Percentiles rank a stretch among this genome's conserved stretches.
Conservation (phyloP, 2,888 invertebrate genomes). For the Calephelis perditalis region DNA sequence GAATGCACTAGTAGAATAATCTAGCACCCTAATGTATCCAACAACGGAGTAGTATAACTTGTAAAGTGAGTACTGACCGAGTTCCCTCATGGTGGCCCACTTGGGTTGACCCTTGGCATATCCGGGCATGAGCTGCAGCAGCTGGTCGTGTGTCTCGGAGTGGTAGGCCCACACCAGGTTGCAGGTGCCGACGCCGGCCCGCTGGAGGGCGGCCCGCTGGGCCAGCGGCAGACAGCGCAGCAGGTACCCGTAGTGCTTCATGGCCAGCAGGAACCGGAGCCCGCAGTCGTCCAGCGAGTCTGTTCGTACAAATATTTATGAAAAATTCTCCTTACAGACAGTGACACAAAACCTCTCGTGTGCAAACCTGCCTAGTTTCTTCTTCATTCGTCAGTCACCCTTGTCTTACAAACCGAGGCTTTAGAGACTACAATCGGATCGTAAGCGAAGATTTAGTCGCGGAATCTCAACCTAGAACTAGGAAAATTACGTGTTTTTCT, state of each 20-base stretch:
- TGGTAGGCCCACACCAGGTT: slow-evolving; percentile 99
- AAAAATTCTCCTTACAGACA: no score
- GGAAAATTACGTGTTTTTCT: no score
- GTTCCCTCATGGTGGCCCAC: slow-evolving; percentile 93
- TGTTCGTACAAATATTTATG: slow-evolving; percentile 33
- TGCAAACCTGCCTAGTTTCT: no score
- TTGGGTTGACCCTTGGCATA: slow-evolving; percentile 90
- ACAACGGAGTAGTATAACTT: no score
- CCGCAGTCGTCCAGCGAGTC: slow-evolving; percentile 98
- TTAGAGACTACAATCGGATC: no score
- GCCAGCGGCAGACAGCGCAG: slow-evolving; percentile 94
- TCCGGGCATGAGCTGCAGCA: slow-evolving; percentile 92
- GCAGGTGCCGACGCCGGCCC: slow-evolving; percentile 91
- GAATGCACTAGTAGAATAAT: background rate
- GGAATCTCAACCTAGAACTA: no score
- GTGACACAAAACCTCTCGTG: no score
- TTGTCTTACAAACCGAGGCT: no score
- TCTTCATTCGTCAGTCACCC: no score
- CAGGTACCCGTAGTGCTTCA: slow-evolving; percentile 98
- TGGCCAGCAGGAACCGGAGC: slow-evolving; percentile 94
- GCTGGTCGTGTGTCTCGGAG: slow-evolving; percentile 97
- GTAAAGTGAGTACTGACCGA: slow-evolving; percentile 71
- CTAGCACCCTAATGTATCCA: background rate
- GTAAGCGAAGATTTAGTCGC: no score
- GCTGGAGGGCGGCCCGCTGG: slow-evolving; percentile 91